These are phyloP conservation scores for Anolis sagrei DNA, from an alignment of 2,113 vertebrate genomes.

Conservation along the genomic window DNA sequence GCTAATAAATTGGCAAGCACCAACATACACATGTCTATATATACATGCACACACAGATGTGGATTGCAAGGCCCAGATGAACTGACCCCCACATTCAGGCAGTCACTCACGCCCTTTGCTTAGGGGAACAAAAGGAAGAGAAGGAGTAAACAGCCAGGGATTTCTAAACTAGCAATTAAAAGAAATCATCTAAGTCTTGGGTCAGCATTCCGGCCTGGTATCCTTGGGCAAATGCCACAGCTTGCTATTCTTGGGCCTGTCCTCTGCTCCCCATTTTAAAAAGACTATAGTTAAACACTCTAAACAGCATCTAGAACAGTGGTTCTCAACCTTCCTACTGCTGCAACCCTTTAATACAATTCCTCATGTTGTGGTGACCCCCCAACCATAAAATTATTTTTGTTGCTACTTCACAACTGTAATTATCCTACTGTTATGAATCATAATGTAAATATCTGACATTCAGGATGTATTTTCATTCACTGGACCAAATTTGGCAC, in stretches of 20 bases:
- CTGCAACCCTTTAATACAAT: too few relatives aligned
- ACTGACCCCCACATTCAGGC: not conserved
- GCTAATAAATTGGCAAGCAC: constrained; percentile 73
- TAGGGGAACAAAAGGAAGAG: not conserved
- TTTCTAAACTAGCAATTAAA: not conserved
- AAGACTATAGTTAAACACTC: not conserved
- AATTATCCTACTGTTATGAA: too few relatives aligned
- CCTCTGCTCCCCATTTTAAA: not conserved
- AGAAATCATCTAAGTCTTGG: not conserved
- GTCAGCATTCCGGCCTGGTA: not conserved
- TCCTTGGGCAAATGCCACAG: not conserved
- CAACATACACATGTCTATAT: constrained; percentile 13
- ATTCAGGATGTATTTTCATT: too few relatives aligned
- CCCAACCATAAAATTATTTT: too few relatives aligned
- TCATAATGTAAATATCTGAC: too few relatives aligned
- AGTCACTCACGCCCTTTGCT: not conserved
- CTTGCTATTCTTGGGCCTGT: not conserved
- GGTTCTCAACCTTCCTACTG: not conserved
- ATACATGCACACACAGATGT: not conserved
- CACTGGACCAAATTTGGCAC: too few relatives aligned
- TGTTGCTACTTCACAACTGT: too few relatives aligned
- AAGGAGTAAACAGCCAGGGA: not conserved
- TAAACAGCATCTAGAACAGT: not conserved
- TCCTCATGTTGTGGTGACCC: too few relatives aligned
- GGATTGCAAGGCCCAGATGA: not conserved